Evolutionary conservation across 2,888 invertebrate species (phyloP).

Genomic region (Steinernema hermaphroditum): DNA sequence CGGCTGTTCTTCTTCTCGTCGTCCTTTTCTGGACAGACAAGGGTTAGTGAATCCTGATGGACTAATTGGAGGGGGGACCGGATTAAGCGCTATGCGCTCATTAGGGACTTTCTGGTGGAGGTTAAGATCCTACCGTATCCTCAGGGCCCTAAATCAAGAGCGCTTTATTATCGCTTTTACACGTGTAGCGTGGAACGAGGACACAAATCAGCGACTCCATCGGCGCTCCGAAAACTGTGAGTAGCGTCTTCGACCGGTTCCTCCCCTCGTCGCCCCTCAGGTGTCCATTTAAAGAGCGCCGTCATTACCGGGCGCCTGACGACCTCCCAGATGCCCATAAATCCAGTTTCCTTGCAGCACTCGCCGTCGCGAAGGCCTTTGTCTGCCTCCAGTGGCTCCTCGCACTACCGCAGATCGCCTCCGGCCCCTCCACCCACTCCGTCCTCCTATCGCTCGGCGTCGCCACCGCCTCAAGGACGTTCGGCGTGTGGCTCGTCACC

Average conservation of each 20-base stretch:
- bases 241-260: conserved; percentile 17
- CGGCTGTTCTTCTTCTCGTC: not conserved
- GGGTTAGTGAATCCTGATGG: conserved; percentile 7
- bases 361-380: conserved; percentile 24
- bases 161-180: too few species aligned
- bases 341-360: conserved; percentile 28
- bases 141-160: too few species aligned
- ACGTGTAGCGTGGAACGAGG: not conserved
- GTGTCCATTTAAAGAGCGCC: conserved; percentile 26
- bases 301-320: conserved; percentile 19
- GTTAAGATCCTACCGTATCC: too few species aligned
- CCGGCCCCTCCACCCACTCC: conserved; percentile 2
- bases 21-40: not conserved
- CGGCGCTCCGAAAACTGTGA: not conserved
- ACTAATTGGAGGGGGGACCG: too few species aligned
- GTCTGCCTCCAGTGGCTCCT: conserved; percentile 20
- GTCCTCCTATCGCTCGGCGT: not conserved
- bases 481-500: conserved; percentile 20
- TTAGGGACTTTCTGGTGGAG: too few species aligned
- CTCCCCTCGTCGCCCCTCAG: conserved; percentile 5
- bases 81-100: too few species aligned
- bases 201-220: conserved; percentile 1
- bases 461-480: conserved; percentile 15
- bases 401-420: conserved; percentile 8
- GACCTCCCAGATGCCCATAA: conserved; percentile 27